A percentile compares a stretch with the other conserved stretches of the same genome.
These are phyloP conservation scores for Agrilus planipennis DNA, from an alignment of 1,140 invertebrate genomes.

Conservation along the genomic window DNA sequence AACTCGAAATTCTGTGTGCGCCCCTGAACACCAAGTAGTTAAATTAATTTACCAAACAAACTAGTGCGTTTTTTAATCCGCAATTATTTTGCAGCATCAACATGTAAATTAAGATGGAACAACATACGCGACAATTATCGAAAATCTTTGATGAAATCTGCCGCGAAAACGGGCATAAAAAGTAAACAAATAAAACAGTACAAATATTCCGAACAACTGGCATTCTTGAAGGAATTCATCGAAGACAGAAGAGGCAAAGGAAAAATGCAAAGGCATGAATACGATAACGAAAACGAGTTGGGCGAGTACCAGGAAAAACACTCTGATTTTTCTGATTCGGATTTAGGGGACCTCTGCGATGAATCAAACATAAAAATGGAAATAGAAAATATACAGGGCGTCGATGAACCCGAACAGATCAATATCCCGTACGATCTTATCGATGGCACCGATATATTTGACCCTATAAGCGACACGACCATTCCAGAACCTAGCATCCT, in stretches of 20 bases:
- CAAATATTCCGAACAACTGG: slow-evolving; percentile 7
- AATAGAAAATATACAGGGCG: neutral
- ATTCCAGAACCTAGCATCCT: no score
- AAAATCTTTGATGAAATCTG: slow-evolving; percentile 6
- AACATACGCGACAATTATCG: slow-evolving; percentile 7
- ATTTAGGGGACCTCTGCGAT: neutral
- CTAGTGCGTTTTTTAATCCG: no score
- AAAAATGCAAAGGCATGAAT: neutral
- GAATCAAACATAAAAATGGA: neutral
- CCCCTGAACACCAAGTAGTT: no score
- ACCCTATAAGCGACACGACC: no score
- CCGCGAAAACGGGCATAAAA: neutral
- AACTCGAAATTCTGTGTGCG: no score
- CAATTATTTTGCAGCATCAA: slow-evolving; percentile 2
- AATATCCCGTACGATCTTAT: no score
- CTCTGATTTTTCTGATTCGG: no score
- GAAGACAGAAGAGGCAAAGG: neutral
- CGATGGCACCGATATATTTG: neutral
- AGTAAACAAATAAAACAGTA: neutral
- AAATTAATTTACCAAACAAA: no score
- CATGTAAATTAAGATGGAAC: slow-evolving; percentile 5
- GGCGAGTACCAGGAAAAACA: no score
- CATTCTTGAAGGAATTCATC: neutral
- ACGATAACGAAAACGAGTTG: no score
- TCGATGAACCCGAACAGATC: no score